Evolutionary conservation across 2,797 vertebrate genomes (phyloP).

Genomic region (Xenopus petersii): DNA sequence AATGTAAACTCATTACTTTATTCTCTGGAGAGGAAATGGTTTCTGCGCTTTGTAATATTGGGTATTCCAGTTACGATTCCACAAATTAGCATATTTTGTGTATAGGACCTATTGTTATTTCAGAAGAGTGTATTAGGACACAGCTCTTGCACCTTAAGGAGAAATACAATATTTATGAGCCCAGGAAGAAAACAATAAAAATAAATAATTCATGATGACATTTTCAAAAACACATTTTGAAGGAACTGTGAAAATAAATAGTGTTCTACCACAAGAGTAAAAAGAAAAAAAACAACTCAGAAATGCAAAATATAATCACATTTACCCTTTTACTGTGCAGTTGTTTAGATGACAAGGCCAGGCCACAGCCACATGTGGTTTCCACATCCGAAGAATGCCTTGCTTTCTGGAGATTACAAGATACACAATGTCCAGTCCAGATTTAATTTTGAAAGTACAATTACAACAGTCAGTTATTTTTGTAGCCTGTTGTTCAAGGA

Average conservation of each 20-base stretch:
- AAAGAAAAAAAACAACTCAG: slow-evolving; percentile 13
- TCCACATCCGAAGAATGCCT: slow-evolving; percentile 56
- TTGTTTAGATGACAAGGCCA: slow-evolving; percentile 35
- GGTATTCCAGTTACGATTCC: slow-evolving; percentile 46
- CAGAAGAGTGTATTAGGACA: slow-evolving; percentile 11
- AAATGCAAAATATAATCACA: slow-evolving; percentile 5
- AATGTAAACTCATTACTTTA: slow-evolving; percentile 46
- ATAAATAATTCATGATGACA: too few relatives aligned
- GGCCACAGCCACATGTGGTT: slow-evolving; percentile 24
- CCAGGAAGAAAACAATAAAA: neutral
- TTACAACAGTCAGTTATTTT: neutral
- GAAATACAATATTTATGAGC: too few relatives aligned
- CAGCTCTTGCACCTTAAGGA: neutral
- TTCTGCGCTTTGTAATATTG: slow-evolving; percentile 37
- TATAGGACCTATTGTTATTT: slow-evolving; percentile 15
- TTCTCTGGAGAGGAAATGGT: slow-evolving; percentile 43
- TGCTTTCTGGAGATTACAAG: slow-evolving; percentile 3
- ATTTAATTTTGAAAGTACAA: neutral
- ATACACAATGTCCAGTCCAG: neutral
- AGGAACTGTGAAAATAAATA: too few relatives aligned
- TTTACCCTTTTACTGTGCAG: slow-evolving; percentile 32
- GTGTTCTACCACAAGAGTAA: slow-evolving; percentile 1
- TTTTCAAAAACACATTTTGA: neutral
- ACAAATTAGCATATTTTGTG: slow-evolving; percentile 35
- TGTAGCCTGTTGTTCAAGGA: too few relatives aligned